Percentiles rank a stretch among this genome's conserved stretches.
These are phyloP conservation scores for Yoshiicerus persimilis DNA, from an alignment of 1,140 invertebrate species.

Conservation along the genomic window DNA sequence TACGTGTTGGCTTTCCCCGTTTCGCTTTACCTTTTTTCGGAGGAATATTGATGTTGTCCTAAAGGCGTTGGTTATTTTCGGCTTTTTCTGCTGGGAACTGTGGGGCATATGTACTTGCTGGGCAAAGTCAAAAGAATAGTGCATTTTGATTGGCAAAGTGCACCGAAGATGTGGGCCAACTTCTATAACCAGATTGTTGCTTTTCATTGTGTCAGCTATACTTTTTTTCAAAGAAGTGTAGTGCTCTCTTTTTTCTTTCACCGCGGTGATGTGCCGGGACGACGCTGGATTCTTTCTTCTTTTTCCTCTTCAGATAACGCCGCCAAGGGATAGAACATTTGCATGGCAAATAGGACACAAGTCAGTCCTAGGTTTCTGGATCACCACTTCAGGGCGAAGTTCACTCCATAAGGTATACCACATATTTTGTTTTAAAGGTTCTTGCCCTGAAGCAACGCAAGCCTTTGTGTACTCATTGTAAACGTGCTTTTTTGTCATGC, in stretches of 20 bases:
- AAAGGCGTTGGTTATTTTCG: background rate
- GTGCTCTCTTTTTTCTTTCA: background rate
- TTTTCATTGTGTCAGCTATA: background rate
- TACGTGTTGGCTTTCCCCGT: too few relatives aligned
- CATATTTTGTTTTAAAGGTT: background rate
- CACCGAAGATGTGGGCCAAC: background rate
- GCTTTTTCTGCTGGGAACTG: background rate
- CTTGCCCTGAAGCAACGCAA: background rate
- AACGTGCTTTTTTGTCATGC: background rate
- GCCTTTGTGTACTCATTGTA: background rate
- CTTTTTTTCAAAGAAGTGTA: background rate
- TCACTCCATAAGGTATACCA: background rate
- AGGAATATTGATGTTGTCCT: too few relatives aligned
- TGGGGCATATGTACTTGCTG: constrained; percentile 2
- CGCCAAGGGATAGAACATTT: background rate
- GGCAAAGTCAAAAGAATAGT: constrained; percentile 27
- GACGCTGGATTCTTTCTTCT: background rate
- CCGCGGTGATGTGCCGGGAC: background rate
- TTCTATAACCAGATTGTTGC: background rate
- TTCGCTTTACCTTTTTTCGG: too few relatives aligned
- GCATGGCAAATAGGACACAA: background rate
- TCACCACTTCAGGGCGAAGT: background rate
- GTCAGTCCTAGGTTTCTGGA: background rate
- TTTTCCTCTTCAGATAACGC: background rate
- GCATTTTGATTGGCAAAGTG: background rate